Base-by-base conservation (phyloP, 2,113 vertebrate species). In the Prochilodus magdalenae region DNA sequence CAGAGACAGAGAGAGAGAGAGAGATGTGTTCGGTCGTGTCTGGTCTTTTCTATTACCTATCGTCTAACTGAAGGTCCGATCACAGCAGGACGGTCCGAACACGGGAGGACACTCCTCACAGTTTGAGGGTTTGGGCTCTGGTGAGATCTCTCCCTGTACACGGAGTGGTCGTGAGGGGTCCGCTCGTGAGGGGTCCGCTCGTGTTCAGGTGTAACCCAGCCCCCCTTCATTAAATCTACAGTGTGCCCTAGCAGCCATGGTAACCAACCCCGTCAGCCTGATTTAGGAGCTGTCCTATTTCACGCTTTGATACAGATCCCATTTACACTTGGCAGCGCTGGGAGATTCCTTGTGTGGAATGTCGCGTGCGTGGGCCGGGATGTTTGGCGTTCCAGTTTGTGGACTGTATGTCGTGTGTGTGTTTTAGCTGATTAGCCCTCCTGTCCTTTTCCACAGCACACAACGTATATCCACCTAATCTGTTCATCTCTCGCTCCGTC, bases 71-170 rank as follows among this genome's bases (percentile, higher is more conserved):
- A n/a, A n/a, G n/a, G n/a, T n/a, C n/a, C n/a, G n/a, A n/a, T n/a
- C n/a, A n/a, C n/a, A n/a, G n/a, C n/a, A n/a, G n/a, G n/a, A n/a
- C n/a, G n/a, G n/a, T n/a, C n/a, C n/a, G n/a, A n/a, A n/a, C n/a
- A n/a, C n/a, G n/a, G n/a, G n/a, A n/a, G n/a, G n/a, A n/a, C n/a
- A n/a, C n/a, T 77, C 49, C n/a, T 85, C 49, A 27, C n/a, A 16
- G 40, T 73, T 71, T 53, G 33, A 26, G 49, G 55, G 59, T 79
- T 62, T n/a, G n/a, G 15, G 22, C 29, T 14, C 53, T 78, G 59
- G 75, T 62, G 70, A 75, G 75, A 73, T 51, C 49, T 6, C 40
- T 74, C 33, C 62, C 55, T 44, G 70, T 73, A 22, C 67, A 26
- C 57, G 15, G 14, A 36, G 49, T 18, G 10, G n/a, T 49, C 6